Percentiles rank a stretch among this genome's conserved stretches.
Evolutionary conservation across 2,797 vertebrate species (phyloP).

Genomic region (Mallotus villosus): DNA sequence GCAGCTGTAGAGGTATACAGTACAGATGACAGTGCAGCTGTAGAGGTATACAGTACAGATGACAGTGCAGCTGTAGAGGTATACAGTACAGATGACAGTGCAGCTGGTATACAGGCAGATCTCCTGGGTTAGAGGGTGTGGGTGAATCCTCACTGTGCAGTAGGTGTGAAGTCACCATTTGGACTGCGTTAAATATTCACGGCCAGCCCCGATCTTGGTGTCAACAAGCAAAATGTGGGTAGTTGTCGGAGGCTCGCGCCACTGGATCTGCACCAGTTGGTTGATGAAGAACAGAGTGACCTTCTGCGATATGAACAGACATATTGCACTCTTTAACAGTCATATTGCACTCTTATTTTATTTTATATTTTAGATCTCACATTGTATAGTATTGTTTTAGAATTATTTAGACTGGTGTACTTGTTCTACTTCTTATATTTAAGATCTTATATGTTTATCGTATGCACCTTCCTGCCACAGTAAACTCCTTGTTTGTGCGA

Average conservation of each 20-base stretch:
- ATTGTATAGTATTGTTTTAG: no score
- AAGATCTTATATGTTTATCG: no score
- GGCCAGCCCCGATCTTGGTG: background rate
- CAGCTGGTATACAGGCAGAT: constrained; percentile 40
- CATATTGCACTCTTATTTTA: no score
- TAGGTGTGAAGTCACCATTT: constrained; percentile 14
- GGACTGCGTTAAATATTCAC: background rate
- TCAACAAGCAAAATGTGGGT: background rate
- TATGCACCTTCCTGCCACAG: no score
- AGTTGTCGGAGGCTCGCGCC: background rate
- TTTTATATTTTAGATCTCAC: no score
- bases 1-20: constrained; percentile 38
- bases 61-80: constrained; percentile 43
- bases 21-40: constrained; percentile 55
- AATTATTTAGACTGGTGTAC: no score
- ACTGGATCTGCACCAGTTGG: background rate
- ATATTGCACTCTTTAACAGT: no score
- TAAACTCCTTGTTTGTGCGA: no score
- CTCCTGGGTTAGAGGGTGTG: constrained; percentile 45
- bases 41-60: constrained; percentile 60
- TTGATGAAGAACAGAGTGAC: background rate
- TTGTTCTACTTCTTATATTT: no score
- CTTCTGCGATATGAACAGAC: no score
- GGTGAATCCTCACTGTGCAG: constrained; percentile 24
- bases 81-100: no score